Evolutionary conservation across 2,113 vertebrate species (phyloP), one percentile per base, ranked within the genome.

Genomic region (Cromileptes altivelis): DNA sequence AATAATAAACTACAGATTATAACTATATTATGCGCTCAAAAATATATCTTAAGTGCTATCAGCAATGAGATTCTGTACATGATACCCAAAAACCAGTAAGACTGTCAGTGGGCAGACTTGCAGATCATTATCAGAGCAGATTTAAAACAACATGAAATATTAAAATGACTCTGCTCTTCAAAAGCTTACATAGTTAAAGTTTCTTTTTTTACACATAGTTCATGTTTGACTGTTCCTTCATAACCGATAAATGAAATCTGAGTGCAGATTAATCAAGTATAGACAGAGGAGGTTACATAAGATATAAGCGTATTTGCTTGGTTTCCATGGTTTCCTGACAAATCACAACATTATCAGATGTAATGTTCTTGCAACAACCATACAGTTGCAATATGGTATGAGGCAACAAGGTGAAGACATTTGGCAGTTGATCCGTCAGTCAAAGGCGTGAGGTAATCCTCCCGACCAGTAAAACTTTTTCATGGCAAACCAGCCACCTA

Each of bases 401-500:
- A 65, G n/a, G 60, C 40, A 19, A 8, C 2, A 10, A 75, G 45
- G 47, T 4, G 11, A 45, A 45, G 42, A 45, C 21, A 33, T 60
- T 78, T 55, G 25, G 19, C 2, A 13, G 25, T 25, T 47, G 13
- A 61, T 58, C n/a, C 23, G 23, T 88, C 81, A 91, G 70, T 84
- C 42, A 65, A 92, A 89, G 27, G 67, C 4, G 1, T 18, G 80
- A 70, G 64, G 58, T 52, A 83, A 45, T 33, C 76, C 74, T 61
- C 80, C 82, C 0, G 4, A 17, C 71, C 63, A 90, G 61, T 85
- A 85, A 82, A 80, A 88, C 76, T 88, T 94, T 89, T 94, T 95
- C 49, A 96, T 27, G 45, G 78, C 37, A 14, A 94, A 93, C 92
- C 95, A 95, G 72, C 88, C 86, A 23, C 85, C 93, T 33, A 94